Evolutionary conservation across 2,113 vertebrate genomes (phyloP).

Genomic region (Copsychus sechellarum): DNA sequence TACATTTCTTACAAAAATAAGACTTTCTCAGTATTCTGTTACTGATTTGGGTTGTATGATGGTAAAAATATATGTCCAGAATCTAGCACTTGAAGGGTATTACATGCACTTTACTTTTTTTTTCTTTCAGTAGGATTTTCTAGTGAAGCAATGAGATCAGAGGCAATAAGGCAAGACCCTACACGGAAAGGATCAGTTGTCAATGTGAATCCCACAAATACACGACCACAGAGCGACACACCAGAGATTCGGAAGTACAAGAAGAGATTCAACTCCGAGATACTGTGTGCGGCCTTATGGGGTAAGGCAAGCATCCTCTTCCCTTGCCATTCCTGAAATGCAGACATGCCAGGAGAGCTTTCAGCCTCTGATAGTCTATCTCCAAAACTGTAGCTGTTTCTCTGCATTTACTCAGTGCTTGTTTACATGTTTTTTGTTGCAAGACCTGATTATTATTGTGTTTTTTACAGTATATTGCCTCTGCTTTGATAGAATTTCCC

Average conservation of each 20-base stretch:
- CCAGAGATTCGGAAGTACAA: constrained; percentile 99
- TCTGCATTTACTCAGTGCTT: not conserved
- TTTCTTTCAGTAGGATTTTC: constrained; percentile 85
- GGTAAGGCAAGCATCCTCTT: constrained; percentile 74
- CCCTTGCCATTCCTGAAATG: not conserved
- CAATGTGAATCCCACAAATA: constrained; percentile 98
- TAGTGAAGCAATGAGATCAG: constrained; percentile 90
- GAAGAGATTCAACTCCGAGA: constrained; percentile 99
- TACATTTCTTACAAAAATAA: constrained; percentile 46
- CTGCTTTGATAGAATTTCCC: not conserved
- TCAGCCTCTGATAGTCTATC: not conserved
- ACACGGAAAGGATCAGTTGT: constrained; percentile 96
- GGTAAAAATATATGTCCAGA: not conserved
- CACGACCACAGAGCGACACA: constrained; percentile 96
- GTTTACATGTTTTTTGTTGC: not conserved
- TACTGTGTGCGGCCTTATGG: constrained; percentile 96
- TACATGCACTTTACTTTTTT: not conserved
- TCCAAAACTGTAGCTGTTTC: not conserved
- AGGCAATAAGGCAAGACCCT: constrained; percentile 93
- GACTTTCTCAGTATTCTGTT: not conserved
- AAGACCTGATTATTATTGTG: not conserved
- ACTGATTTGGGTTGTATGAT: not conserved
- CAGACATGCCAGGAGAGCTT: not conserved
- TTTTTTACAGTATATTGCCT: not conserved
- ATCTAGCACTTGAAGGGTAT: not conserved